A percentile compares a stretch with the other conserved stretches of the same genome.
Conservation (phyloP, 2,113 vertebrate species). For the Psittacus erithacus region DNA sequence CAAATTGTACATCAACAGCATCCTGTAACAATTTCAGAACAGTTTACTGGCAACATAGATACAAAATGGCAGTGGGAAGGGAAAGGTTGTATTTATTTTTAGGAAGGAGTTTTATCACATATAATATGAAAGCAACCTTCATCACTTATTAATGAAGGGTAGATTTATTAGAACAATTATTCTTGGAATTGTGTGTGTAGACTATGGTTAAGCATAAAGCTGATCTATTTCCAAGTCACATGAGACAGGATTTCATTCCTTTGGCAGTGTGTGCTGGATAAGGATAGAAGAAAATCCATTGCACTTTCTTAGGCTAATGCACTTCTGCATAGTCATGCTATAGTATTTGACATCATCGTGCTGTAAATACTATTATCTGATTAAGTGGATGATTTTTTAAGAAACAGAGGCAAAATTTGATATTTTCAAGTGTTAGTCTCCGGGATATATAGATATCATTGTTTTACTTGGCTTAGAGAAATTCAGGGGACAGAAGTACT, state of each 20-base stretch:
- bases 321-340: background rate
- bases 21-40: background rate
- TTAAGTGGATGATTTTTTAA: background rate
- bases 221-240: background rate
- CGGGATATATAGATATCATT: background rate
- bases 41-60: background rate
- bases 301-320: background rate
- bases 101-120: background rate
- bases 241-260: background rate
- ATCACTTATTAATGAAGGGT: constrained; percentile 15
- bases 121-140: background rate
- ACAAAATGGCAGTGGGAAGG: background rate
- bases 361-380: background rate
- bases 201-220: background rate
- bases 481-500: background rate
- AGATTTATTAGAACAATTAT: constrained; percentile 6
- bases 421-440: background rate
- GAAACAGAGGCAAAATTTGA: background rate
- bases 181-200: background rate
- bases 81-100: background rate
- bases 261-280: background rate
- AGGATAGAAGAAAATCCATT: background rate
- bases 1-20: background rate
- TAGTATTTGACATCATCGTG: background rate
- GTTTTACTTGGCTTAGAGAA: background rate